These are phyloP conservation scores for Goniozus legneri DNA, from an alignment of 1,140 invertebrate genomes.

Conservation along the genomic window DNA sequence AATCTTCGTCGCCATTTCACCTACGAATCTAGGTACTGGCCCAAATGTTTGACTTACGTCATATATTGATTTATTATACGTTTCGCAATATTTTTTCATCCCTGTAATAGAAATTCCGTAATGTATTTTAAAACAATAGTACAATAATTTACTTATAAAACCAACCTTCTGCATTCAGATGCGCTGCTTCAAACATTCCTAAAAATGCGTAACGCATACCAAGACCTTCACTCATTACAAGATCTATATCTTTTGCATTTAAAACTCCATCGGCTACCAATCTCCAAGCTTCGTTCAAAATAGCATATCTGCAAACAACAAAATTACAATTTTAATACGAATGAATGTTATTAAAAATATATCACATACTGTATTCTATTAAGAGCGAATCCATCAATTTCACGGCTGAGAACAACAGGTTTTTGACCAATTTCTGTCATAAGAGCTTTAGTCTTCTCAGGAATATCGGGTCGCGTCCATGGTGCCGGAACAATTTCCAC, in stretches of 20 bases:
- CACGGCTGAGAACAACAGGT: conserved; percentile 79
- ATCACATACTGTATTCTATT: conserved; percentile 82
- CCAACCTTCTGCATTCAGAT: conserved; percentile 90
- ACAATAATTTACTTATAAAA: conserved; percentile 6
- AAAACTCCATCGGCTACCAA: conserved; percentile 81
- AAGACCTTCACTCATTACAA: conserved; percentile 90
- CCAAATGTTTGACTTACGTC: conserved; percentile 74
- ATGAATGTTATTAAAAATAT: not conserved
- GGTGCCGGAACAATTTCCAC: conserved; percentile 93
- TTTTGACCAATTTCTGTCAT: conserved; percentile 88
- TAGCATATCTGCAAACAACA: conserved; percentile 69
- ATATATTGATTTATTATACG: conserved; percentile 78
- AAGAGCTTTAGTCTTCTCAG: conserved; percentile 66
- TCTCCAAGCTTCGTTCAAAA: conserved; percentile 90
- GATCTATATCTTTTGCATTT: conserved; percentile 85
- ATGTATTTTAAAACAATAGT: conserved; percentile 40
- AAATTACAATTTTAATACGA: not conserved
- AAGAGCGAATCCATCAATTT: conserved; percentile 88
- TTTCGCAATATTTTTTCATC: conserved; percentile 67
- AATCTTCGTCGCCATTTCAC: conserved; percentile 59
- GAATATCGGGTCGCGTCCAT: conserved; percentile 75
- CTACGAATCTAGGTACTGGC: conserved; percentile 70
- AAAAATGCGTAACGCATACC: conserved; percentile 94
- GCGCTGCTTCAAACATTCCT: conserved; percentile 89
- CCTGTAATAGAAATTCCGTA: conserved; percentile 47